A percentile compares a stretch with the other conserved stretches of the same genome.
phyloP scores from a whole-genome alignment of 1,140 invertebrate genomes.

The Tetraneura akinire region DNA sequence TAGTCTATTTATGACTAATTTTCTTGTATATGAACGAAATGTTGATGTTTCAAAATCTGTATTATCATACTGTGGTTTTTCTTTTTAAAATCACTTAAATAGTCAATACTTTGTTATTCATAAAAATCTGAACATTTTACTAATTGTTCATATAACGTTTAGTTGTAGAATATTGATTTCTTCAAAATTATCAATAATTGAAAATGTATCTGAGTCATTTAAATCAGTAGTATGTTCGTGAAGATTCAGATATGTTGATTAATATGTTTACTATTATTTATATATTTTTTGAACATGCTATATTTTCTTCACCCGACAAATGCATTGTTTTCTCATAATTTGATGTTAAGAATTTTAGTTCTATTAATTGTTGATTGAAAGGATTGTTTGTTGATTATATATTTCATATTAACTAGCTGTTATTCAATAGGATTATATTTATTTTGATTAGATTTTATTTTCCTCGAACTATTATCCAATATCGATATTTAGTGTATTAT shows the following conservation, averaged over 20 bases:
- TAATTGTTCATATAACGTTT: neutral
- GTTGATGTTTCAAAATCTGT: neutral
- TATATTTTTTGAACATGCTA: neutral
- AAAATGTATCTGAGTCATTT: neutral
- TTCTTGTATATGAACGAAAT: neutral
- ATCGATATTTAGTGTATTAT: too few relatives aligned
- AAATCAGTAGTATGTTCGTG: conserved; percentile 21
- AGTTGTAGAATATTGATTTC: neutral
- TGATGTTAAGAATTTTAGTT: conserved; percentile 3
- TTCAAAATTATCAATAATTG: neutral
- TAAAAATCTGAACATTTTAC: neutral
- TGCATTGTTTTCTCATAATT: conserved; percentile 7
- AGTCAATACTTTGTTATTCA: conserved; percentile 30
- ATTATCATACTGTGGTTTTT: neutral
- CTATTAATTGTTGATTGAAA: neutral
- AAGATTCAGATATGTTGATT: conserved; percentile 21
- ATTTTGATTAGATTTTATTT: neutral
- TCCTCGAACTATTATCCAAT: neutral
- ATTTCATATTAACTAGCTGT: neutral
- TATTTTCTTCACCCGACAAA: neutral
- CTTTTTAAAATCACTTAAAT: neutral
- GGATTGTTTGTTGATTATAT: conserved; percentile 8
- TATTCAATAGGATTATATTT: neutral
- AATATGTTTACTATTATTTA: neutral
- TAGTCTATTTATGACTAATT: neutral